Evolutionary conservation across 2,888 invertebrate species (phyloP).

Genomic region (Plebejus melissa): DNA sequence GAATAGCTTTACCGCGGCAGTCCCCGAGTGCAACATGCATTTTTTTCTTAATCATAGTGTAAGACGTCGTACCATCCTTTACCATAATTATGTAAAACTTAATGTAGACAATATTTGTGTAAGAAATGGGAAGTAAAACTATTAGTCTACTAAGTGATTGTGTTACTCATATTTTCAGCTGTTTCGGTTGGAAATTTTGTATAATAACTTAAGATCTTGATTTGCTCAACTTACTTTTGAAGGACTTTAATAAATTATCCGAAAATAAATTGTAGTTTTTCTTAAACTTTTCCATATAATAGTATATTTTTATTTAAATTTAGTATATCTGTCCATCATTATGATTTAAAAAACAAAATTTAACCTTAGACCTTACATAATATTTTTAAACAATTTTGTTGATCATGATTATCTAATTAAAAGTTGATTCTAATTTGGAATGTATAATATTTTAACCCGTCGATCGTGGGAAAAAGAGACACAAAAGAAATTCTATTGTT

Average conservation of each 20-base stretch:
- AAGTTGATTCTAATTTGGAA: no score
- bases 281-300: not conserved
- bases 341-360: no score
- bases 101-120: constrained; percentile 69
- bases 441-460: no score
- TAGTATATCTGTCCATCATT: not conserved
- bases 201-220: constrained; percentile 64
- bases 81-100: constrained; percentile 2
- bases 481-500: no score
- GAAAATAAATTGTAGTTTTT: constrained; percentile 41
- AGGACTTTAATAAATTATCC: constrained; percentile 68
- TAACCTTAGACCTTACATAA: no score
- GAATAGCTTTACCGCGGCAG: no score
- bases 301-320: not conserved
- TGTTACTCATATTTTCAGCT: constrained; percentile 17
- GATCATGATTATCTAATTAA: no score
- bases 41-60: not conserved
- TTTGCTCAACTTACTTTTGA: constrained; percentile 73
- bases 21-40: no score
- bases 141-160: constrained; percentile 34
- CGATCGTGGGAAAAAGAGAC: no score
- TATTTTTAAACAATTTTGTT: no score
- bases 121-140: constrained; percentile 46
- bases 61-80: not conserved
- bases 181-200: constrained; percentile 56